phyloP scores from a whole-genome alignment of 2,888 invertebrate species.

The Asteroscopus sphinx region DNA sequence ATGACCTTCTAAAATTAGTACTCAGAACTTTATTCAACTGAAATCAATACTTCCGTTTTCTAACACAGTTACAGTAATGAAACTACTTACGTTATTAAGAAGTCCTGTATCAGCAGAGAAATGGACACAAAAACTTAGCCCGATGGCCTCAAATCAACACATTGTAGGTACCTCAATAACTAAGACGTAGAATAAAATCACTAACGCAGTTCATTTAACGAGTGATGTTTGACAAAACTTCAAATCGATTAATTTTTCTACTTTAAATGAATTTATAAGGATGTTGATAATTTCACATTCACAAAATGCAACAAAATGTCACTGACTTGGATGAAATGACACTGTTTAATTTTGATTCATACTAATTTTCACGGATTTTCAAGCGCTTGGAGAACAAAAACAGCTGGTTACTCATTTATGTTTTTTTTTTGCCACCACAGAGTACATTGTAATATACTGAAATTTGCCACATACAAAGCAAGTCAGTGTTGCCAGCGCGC shows the following conservation, averaged over 20 bases:
- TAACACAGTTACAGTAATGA: slow-evolving; percentile 7
- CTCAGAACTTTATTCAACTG: slow-evolving; percentile 25
- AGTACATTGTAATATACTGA: too few relatives aligned
- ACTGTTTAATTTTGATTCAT: slow-evolving; percentile 87
- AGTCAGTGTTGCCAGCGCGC: slow-evolving; percentile 24
- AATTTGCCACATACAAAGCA: slow-evolving; percentile 53
- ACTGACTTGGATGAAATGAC: slow-evolving; percentile 75
- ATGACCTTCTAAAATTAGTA: slow-evolving; percentile 63
- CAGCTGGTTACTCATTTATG: slow-evolving; percentile 83
- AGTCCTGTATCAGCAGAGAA: slow-evolving; percentile 48
- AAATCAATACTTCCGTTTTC: slow-evolving; percentile 56
- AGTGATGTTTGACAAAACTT: slow-evolving; percentile 79
- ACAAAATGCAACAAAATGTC: slow-evolving; percentile 78
- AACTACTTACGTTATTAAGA: slow-evolving; percentile 62
- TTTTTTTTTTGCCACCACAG: slow-evolving; percentile 75
- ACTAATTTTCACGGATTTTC: slow-evolving; percentile 78
- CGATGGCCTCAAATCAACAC: slow-evolving; percentile 73
- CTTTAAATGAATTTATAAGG: slow-evolving; percentile 70
- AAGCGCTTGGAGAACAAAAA: slow-evolving; percentile 81
- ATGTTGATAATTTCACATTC: slow-evolving; percentile 68
- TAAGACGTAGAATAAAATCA: slow-evolving; percentile 80
- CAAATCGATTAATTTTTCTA: slow-evolving; percentile 76
- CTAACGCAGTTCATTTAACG: slow-evolving; percentile 76
- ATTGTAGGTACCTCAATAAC: slow-evolving; percentile 72
- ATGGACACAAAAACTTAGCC: slow-evolving; percentile 65